Conservation (phyloP, 2,888 invertebrate species). For the Girardia tigrina region DNA sequence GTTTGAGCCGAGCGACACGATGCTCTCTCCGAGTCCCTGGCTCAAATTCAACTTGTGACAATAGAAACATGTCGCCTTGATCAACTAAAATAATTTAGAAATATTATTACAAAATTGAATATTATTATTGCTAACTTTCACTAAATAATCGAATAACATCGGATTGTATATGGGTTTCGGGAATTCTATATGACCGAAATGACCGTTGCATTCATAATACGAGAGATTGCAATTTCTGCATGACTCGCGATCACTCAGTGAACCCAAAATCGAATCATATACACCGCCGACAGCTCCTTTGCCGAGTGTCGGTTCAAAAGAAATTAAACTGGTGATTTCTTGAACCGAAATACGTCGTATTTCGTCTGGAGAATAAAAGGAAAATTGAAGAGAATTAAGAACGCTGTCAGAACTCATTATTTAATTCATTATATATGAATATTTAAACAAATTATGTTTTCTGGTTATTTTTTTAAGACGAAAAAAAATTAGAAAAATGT, state of each 20-base stretch:
- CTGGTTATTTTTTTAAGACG: no score
- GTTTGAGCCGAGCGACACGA: no score
- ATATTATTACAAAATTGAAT: neutral
- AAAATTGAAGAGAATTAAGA: conserved; percentile 55
- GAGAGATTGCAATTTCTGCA: conserved; percentile 68
- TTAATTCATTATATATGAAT: neutral
- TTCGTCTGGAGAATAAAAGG: conserved; percentile 64
- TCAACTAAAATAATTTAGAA: neutral
- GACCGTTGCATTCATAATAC: conserved; percentile 66
- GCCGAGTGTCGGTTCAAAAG: conserved; percentile 61
- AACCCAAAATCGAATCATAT: conserved; percentile 62
- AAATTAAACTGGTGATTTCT: conserved; percentile 64
- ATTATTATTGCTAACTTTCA: conserved; percentile 47
- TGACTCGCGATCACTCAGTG: conserved; percentile 55
- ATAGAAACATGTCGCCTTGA: neutral
- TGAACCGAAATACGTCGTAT: conserved; percentile 65
- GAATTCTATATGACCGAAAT: conserved; percentile 81
- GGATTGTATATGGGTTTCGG: conserved; percentile 79
- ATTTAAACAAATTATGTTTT: neutral
- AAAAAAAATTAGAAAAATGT: no score
- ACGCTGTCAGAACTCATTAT: neutral
- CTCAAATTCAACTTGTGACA: neutral
- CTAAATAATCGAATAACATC: conserved; percentile 65
- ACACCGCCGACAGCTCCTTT: conserved; percentile 60
- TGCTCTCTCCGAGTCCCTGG: neutral